Base-by-base conservation (phyloP, 2,113 vertebrate genomes). In the Halcyon malimbica region DNA sequence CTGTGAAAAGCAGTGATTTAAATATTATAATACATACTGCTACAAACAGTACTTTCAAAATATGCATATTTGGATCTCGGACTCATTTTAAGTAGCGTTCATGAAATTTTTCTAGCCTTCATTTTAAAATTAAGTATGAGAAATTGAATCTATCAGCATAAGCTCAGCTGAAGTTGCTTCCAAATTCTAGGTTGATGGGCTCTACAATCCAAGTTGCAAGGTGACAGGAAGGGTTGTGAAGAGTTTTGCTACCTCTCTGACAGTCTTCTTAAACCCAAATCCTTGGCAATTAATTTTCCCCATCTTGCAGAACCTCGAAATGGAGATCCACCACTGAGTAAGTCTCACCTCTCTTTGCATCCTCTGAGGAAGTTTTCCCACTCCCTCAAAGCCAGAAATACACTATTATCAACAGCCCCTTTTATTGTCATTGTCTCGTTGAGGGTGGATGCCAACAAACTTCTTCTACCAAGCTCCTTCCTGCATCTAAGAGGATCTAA, bases 401-500 rank as follows among this genome's bases (percentile, higher is more conserved):
- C 9, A 20, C 12, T 41, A 68, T 10, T 41, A 68, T 10, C 39
- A 39, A 60, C 31, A 78, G 60, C 10, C n/a, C 14, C 25, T 76
- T 76, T 35, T 33, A 75, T 21, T 48, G 63, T 1, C 12, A 14
- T 0, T 76, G 20, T 53, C 50, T 23, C 46, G 26, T 2, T 65
- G 50, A 33, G 16, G 28, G 41, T 59, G n/a, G 25, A 31, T 74
- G n/a, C 46, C 39, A 85, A 62, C n/a, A 54, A 7, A 48, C 29
- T 62, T 69, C 62, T 76, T 65, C 77, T 48, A 87, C 50, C 78
- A 94, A 91, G 90, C 78, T 91, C 41, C 70, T 63, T 87, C 54
- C 70, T 69, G 41, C 53, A 53, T 24, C 62, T 96, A 97, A 95
- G 89, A 97, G 90, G 95, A 97, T 96, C 87, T 96, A 90, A 85